Conservation (phyloP, 2,113 vertebrate genomes). For the Reinhardtius hippoglossoides region DNA sequence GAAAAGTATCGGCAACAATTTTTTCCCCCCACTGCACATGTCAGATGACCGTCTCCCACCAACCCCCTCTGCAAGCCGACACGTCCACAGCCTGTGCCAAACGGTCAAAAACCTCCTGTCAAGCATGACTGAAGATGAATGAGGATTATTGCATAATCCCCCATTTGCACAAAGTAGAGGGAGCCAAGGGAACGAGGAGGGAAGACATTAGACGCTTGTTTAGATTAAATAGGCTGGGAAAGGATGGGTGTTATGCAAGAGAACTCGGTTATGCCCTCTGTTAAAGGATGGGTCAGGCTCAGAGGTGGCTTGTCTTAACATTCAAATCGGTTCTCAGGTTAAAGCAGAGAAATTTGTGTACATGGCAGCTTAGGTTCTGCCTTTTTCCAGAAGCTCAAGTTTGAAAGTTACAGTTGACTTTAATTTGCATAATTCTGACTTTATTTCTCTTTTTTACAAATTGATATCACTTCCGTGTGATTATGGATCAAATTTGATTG, state of each 20-base stretch:
- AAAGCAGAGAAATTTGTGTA: too few relatives aligned
- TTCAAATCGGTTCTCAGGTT: too few relatives aligned
- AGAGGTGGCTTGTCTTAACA: not conserved
- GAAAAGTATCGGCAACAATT: not conserved
- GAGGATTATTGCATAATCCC: constrained; percentile 71
- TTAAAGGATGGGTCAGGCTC: constrained; percentile 16
- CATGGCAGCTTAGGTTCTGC: not conserved
- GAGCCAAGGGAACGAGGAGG: constrained; percentile 7
- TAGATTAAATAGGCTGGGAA: constrained; percentile 32
- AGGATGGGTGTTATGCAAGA: constrained; percentile 30
- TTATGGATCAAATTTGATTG: not conserved
- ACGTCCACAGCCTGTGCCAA: constrained; percentile 22
- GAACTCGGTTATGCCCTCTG: constrained; percentile 1
- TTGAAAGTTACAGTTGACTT: not conserved
- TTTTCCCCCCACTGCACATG: not conserved
- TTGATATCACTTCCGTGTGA: not conserved
- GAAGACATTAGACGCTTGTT: constrained; percentile 46
- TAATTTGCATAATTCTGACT: not conserved
- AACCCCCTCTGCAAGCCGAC: constrained; percentile 10
- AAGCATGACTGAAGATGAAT: constrained; percentile 66
- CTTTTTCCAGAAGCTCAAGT: not conserved
- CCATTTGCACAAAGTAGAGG: constrained; percentile 44
- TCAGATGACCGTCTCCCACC: constrained; percentile 16
- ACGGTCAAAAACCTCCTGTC: constrained; percentile 47
- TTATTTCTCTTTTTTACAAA: not conserved